phyloP scores from a whole-genome alignment of 2,888 invertebrate genomes.

The Volucella bombylans region DNA sequence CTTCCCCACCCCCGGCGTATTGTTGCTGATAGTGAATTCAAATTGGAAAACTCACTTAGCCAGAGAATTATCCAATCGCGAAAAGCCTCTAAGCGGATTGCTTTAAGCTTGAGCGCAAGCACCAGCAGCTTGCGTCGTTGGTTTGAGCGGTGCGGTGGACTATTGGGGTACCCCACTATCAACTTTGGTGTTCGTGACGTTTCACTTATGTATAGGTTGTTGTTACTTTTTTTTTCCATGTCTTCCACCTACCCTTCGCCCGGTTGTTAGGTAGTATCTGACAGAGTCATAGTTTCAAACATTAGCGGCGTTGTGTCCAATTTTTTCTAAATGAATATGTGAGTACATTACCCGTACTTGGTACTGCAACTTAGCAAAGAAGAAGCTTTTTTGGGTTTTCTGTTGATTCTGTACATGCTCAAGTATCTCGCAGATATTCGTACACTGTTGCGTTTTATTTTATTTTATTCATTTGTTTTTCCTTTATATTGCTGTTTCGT shows the following conservation, averaged over 20 bases:
- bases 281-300: constrained; percentile 3
- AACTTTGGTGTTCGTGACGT: constrained; percentile 56
- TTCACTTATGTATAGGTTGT: constrained; percentile 54
- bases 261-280: constrained; percentile 15
- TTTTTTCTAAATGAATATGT: constrained; percentile 10
- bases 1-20: no score
- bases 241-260: constrained; percentile 5
- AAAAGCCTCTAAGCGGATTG: constrained; percentile 59
- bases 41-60: constrained; percentile 34
- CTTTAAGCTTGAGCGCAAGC: constrained; percentile 55
- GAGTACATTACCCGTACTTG: constrained; percentile 2
- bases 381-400: constrained; percentile 68
- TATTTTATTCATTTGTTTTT: constrained; percentile 37
- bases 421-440: constrained; percentile 47
- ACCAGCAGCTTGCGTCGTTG: constrained; percentile 57
- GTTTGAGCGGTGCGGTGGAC: constrained; percentile 20
- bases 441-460: constrained; percentile 10
- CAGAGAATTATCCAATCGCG: constrained; percentile 65
- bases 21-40: constrained; percentile 6
- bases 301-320: constrained; percentile 34
- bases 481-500: background rate
- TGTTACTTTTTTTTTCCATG: constrained; percentile 42
- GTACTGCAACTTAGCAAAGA: constrained; percentile 14
- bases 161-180: constrained; percentile 53
- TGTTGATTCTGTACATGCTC: constrained; percentile 19